A percentile compares a stretch with the other conserved stretches of the same genome.
phyloP scores from a whole-genome alignment of 2,888 invertebrate genomes.

The Agrotis clavis region DNA sequence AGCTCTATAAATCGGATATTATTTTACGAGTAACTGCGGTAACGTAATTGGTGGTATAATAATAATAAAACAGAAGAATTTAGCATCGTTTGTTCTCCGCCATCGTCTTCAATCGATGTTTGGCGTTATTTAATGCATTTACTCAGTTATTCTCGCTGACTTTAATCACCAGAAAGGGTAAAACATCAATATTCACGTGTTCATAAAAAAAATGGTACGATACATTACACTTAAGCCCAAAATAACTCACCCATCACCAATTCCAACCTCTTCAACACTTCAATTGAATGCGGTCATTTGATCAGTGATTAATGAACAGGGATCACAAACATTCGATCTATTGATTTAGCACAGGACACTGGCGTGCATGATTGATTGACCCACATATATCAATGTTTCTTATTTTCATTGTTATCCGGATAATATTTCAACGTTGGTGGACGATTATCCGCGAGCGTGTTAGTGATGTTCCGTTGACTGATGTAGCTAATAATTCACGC shows the following conservation, averaged over 20 bases:
- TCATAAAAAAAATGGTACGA: neutral
- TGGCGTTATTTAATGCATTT: too few relatives aligned
- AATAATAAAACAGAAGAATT: neutral
- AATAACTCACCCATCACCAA: conserved; percentile 22
- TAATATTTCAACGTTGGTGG: conserved; percentile 76
- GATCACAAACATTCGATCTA: conserved; percentile 68
- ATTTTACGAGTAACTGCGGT: neutral
- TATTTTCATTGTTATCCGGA: conserved; percentile 78
- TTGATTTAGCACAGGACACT: conserved; percentile 74
- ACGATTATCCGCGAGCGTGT: conserved; percentile 63
- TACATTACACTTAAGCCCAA: conserved; percentile 8
- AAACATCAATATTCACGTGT: too few relatives aligned
- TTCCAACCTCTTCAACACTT: conserved; percentile 25
- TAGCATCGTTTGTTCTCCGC: too few relatives aligned
- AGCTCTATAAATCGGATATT: neutral
- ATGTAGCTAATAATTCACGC: conserved; percentile 75
- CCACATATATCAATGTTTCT: conserved; percentile 79
- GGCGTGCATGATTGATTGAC: conserved; percentile 69
- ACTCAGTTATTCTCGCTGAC: too few relatives aligned
- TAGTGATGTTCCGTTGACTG: conserved; percentile 74
- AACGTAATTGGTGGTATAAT: neutral
- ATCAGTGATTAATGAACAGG: conserved; percentile 67
- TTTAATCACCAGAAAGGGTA: too few relatives aligned
- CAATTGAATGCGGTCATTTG: conserved; percentile 44
- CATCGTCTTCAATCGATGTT: too few relatives aligned